A percentile compares a stretch with the other conserved stretches of the same genome.
phyloP scores from a whole-genome alignment of 2,113 vertebrate species.

The Bagarius yarrelli region DNA sequence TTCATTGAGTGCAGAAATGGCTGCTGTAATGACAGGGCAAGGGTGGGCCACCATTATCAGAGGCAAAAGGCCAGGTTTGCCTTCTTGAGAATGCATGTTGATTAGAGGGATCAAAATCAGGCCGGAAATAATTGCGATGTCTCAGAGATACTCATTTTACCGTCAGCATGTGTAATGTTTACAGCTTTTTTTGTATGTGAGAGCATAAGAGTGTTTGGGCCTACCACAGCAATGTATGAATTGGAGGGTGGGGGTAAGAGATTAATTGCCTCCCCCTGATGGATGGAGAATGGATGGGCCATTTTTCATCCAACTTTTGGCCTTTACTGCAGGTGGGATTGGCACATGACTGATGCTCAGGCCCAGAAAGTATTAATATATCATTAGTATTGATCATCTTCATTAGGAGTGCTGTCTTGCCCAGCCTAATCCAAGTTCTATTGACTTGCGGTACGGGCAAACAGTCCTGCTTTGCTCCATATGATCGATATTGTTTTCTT shows the following conservation, averaged over 20 bases:
- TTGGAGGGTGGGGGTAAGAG: conserved; percentile 26
- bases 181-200: conserved; percentile 22
- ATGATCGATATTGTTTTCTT: conserved; percentile 55
- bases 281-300: conserved; percentile 60
- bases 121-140: background rate
- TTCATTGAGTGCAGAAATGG: conserved; percentile 21
- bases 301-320: conserved; percentile 52
- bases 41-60: background rate
- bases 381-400: conserved; percentile 86
- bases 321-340: conserved; percentile 62
- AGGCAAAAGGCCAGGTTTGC: background rate
- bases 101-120: conserved; percentile 22
- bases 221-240: conserved; percentile 38
- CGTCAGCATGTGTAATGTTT: conserved; percentile 22
- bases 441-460: conserved; percentile 64
- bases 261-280: conserved; percentile 61
- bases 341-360: conserved; percentile 70
- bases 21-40: background rate
- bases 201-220: conserved; percentile 38
- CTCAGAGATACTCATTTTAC: background rate
- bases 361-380: conserved; percentile 87
- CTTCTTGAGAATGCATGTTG: background rate
- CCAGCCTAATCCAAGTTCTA: conserved; percentile 73
- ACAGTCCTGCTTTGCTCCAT: conserved; percentile 43
- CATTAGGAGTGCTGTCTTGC: conserved; percentile 67